These are phyloP conservation scores for Taxidea taxus DNA, from an alignment of 2,113 vertebrate species.

Conservation along the genomic window DNA sequence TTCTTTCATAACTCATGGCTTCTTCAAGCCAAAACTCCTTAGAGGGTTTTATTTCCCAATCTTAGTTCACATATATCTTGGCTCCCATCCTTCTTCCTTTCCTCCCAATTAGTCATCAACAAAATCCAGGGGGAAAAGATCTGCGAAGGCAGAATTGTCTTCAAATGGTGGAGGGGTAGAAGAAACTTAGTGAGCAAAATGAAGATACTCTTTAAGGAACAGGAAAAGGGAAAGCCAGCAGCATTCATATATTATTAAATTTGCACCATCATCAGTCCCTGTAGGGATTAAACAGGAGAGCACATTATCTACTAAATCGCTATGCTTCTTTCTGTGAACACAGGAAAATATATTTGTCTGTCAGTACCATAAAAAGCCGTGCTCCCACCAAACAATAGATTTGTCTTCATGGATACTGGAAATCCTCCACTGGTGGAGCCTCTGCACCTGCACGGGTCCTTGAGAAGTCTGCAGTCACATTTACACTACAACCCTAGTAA, in stretches of 20 bases:
- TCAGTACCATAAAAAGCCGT: neutral
- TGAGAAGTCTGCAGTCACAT: neutral
- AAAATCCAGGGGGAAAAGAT: neutral
- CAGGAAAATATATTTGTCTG: neutral
- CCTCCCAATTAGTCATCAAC: neutral
- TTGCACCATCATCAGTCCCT: neutral
- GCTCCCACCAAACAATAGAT: neutral
- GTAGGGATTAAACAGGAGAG: neutral
- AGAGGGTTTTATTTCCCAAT: neutral
- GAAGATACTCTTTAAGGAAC: neutral
- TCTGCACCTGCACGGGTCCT: neutral
- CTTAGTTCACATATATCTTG: neutral
- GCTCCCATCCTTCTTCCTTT: neutral
- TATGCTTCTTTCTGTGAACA: neutral
- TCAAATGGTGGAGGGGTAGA: neutral
- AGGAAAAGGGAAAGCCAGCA: neutral
- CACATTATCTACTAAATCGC: neutral
- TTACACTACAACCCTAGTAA: neutral
- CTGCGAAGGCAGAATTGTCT: neutral
- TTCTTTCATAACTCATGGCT: neutral
- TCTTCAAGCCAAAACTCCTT: neutral
- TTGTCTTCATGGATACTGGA: neutral
- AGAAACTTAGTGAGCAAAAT: neutral
- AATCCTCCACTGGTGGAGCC: neutral
- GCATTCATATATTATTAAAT: neutral